A percentile compares a stretch with the other conserved stretches of the same genome.
Conservation (phyloP, 2,113 vertebrate genomes). For the Myotis yumanensis region DNA sequence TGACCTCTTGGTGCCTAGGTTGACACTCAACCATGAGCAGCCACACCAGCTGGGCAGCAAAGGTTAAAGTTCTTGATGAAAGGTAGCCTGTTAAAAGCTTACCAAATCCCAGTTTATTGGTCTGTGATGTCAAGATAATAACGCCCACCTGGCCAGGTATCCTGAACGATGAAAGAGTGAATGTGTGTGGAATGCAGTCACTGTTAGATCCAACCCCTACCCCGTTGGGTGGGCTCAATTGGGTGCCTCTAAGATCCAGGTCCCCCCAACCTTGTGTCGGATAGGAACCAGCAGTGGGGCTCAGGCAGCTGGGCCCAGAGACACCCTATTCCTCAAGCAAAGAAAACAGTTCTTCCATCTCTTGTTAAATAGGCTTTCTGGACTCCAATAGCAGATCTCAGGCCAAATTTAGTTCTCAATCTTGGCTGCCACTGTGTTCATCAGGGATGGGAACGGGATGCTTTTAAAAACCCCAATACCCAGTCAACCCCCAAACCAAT, state of each 20-base stretch:
- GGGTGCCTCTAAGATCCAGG: neutral
- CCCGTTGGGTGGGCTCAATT: neutral
- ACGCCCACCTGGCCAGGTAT: neutral
- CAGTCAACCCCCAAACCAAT: neutral
- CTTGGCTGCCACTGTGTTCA: neutral
- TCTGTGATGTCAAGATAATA: neutral
- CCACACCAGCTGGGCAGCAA: too few species aligned
- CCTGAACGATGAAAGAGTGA: neutral
- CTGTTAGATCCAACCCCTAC: neutral
- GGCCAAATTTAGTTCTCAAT: neutral
- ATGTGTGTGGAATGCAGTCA: neutral
- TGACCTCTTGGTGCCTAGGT: too few species aligned
- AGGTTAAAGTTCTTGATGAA: neutral
- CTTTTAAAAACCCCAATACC: neutral
- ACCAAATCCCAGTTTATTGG: neutral
- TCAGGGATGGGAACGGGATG: accelerated
- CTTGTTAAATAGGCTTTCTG: neutral
- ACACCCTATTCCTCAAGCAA: neutral
- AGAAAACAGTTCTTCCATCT: neutral
- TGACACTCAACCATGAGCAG: too few species aligned
- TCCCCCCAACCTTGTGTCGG: neutral
- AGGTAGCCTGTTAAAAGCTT: neutral
- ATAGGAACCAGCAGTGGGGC: neutral
- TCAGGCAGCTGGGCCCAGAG: neutral
- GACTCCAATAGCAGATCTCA: neutral